Evolutionary conservation across 2,888 invertebrate species (phyloP).

Genomic region (Thelaira solivaga): DNA sequence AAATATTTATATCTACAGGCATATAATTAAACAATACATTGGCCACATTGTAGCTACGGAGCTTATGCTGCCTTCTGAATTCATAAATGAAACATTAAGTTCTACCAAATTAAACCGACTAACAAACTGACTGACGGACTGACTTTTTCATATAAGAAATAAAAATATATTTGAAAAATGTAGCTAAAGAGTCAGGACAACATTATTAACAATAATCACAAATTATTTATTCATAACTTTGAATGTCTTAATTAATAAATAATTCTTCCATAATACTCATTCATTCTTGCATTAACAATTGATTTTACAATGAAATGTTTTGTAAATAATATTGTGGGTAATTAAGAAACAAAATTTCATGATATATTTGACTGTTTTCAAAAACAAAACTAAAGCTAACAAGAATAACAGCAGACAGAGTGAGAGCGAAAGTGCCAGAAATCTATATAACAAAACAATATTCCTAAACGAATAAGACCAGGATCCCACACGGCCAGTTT

Average conservation of each 20-base stretch:
- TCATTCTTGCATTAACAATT: background rate
- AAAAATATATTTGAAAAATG: background rate
- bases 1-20: background rate
- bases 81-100: too few relatives aligned
- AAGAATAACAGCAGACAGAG: background rate
- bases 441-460: background rate
- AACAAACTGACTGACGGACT: background rate
- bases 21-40: background rate
- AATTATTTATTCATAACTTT: conserved; percentile 74
- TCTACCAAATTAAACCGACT: background rate
- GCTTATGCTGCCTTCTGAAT: background rate
- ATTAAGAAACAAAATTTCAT: conserved; percentile 39
- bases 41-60: conserved; percentile 10
- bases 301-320: background rate
- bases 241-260: conserved; percentile 73
- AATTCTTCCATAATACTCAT: conserved; percentile 62
- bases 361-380: conserved; percentile 25
- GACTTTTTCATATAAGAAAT: background rate
- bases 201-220: conserved; percentile 74
- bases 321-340: conserved; percentile 25
- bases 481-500: too few relatives aligned
- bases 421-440: too few relatives aligned
- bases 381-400: background rate
- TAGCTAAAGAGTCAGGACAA: conserved; percentile 49
- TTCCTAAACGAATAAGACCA: too few relatives aligned